phyloP scores from a whole-genome alignment of 2,888 invertebrate species.

The Caenorhabditis sp. region DNA sequence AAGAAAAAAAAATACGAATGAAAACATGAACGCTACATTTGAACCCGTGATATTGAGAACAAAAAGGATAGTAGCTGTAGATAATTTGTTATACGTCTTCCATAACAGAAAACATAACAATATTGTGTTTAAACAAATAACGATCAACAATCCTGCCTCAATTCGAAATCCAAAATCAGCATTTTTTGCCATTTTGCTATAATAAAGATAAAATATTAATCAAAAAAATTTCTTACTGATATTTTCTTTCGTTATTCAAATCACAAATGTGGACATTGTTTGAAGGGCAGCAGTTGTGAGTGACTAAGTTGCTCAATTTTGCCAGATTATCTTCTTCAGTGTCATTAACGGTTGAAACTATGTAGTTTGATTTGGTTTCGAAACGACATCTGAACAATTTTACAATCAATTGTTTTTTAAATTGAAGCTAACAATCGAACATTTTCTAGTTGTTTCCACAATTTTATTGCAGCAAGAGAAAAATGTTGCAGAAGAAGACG shows the following conservation, averaged over 20 bases:
- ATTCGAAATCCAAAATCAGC: slow-evolving; percentile 74
- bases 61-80: slow-evolving; percentile 80
- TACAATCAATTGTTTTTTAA: too few species aligned
- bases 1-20: slow-evolving; percentile 77
- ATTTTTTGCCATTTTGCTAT: slow-evolving; percentile 70
- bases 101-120: slow-evolving; percentile 73
- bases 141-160: slow-evolving; percentile 73
- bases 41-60: slow-evolving; percentile 80
- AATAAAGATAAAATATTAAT: too few species aligned
- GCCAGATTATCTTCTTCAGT: slow-evolving; percentile 58
- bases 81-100: slow-evolving; percentile 76
- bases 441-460: slow-evolving; percentile 72
- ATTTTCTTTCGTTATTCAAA: slow-evolving; percentile 63
- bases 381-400: slow-evolving; percentile 51
- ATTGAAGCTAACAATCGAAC: slow-evolving; percentile 31
- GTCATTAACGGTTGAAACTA: slow-evolving; percentile 38
- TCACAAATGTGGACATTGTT: slow-evolving; percentile 69
- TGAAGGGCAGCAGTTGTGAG: slow-evolving; percentile 61
- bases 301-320: slow-evolving; percentile 44
- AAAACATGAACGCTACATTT: slow-evolving; percentile 80
- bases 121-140: slow-evolving; percentile 77
- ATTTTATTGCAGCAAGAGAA: slow-evolving; percentile 79
- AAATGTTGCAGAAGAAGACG: slow-evolving; percentile 81
- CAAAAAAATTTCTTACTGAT: slow-evolving; percentile 41
- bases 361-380: slow-evolving; percentile 44